These are phyloP conservation scores for Drosophila triauraria DNA, from an alignment of 1,140 invertebrate species.

Conservation along the genomic window DNA sequence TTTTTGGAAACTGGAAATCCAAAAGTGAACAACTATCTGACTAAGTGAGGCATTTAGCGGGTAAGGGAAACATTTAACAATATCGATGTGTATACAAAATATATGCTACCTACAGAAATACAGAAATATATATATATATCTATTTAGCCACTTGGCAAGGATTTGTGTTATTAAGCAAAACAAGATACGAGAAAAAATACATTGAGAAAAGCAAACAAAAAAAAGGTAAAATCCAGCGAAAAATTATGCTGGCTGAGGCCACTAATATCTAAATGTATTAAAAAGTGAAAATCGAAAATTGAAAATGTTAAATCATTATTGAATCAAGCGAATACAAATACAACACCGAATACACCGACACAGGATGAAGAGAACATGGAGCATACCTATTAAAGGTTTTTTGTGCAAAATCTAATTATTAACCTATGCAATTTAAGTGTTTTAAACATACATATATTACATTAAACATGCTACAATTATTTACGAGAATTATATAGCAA, in stretches of 20 bases:
- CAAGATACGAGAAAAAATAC: conserved; percentile 33
- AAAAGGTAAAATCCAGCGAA: conserved; percentile 77
- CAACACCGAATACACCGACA: conserved; percentile 38
- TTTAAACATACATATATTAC: conserved; percentile 55
- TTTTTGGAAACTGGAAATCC: conserved; percentile 75
- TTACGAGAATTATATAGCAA: conserved; percentile 52
- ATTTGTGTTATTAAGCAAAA: conserved; percentile 70
- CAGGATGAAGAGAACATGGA: conserved; percentile 54
- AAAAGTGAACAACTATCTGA: conserved; percentile 28
- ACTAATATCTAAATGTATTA: conserved; percentile 63
- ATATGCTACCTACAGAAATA: conserved; percentile 45
- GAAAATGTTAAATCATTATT: conserved; percentile 34
- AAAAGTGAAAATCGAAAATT: conserved; percentile 28
- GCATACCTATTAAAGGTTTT: conserved; percentile 82
- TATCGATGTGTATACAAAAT: conserved; percentile 70
- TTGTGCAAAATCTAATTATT: conserved; percentile 75
- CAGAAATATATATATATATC: conserved; percentile 44
- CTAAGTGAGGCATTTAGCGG: conserved; percentile 46
- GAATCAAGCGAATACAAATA: conserved; percentile 19
- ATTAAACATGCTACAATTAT: conserved; percentile 52
- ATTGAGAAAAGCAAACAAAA: conserved; percentile 51
- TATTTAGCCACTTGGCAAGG: conserved; percentile 68
- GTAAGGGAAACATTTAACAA: conserved; percentile 59
- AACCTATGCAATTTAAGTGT: conserved; percentile 63
- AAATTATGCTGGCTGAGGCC: conserved; percentile 81